Evolutionary conservation across 2,888 invertebrate species (phyloP).

Genomic region (Pandemis cinnamomeana): DNA sequence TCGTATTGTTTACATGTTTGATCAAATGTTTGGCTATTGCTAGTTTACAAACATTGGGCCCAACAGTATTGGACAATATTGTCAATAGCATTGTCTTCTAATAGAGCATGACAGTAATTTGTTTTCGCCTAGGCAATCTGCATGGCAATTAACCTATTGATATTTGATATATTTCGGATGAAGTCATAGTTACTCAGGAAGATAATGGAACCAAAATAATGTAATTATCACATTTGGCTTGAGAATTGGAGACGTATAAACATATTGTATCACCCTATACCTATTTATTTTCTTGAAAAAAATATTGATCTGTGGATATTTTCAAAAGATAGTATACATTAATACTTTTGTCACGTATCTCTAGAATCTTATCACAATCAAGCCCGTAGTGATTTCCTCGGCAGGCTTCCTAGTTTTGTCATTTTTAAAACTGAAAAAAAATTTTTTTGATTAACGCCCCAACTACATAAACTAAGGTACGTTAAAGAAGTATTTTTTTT

Average conservation of each 20-base stretch:
- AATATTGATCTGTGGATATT: no score
- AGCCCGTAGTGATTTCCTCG: neutral
- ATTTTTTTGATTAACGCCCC: no score
- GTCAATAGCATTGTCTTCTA: constrained; percentile 27
- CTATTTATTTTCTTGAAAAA: no score
- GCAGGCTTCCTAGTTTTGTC: neutral
- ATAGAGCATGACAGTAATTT: constrained; percentile 6
- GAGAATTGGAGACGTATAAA: neutral
- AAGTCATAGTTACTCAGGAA: neutral
- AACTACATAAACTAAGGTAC: no score
- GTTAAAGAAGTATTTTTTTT: no score
- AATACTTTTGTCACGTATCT: no score
- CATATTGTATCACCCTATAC: no score
- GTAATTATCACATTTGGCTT: neutral
- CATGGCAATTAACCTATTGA: constrained; percentile 5
- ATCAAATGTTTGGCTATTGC: constrained; percentile 45
- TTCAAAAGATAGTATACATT: no score
- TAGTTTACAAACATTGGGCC: constrained; percentile 54
- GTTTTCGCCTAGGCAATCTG: constrained; percentile 15
- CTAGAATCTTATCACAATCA: neutral
- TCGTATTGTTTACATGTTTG: constrained; percentile 29
- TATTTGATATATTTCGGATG: constrained; percentile 3
- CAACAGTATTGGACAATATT: constrained; percentile 26
- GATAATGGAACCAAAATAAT: neutral
- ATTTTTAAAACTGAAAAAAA: neutral